Conservation (phyloP, 2,797 vertebrate genomes). For the Cyclopterus lumpus region DNA sequence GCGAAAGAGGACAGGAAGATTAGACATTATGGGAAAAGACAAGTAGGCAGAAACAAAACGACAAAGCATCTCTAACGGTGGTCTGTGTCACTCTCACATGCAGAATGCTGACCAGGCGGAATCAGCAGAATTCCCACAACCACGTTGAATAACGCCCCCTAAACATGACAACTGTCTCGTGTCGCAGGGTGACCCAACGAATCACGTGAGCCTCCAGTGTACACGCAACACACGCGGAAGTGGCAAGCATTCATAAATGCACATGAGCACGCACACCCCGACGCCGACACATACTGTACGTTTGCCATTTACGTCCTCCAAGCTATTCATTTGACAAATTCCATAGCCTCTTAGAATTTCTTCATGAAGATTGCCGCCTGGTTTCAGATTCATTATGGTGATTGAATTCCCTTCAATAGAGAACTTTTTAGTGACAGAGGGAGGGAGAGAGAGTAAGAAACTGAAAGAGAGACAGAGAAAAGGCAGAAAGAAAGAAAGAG, state of each 20-base stretch:
- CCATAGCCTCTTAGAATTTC: constrained; percentile 95
- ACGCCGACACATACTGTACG: constrained; percentile 26
- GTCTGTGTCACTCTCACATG: constrained; percentile 7
- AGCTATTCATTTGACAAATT: constrained; percentile 95
- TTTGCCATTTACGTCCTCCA: constrained; percentile 87
- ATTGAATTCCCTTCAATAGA: constrained; percentile 95
- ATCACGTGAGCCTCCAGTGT: constrained; percentile 50
- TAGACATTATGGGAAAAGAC: not conserved
- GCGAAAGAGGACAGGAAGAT: not conserved
- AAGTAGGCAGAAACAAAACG: not conserved
- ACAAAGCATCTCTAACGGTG: not conserved
- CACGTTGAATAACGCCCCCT: constrained; percentile 80
- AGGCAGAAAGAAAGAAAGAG: constrained; percentile 31
- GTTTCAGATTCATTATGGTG: constrained; percentile 94
- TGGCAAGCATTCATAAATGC: not conserved
- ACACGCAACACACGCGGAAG: constrained; percentile 9
- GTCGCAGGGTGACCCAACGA: constrained; percentile 70
- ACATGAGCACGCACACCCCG: constrained; percentile 1
- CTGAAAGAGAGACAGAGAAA: constrained; percentile 14
- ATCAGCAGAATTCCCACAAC: constrained; percentile 52
- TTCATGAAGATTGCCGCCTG: constrained; percentile 93
- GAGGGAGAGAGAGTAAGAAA: constrained; percentile 28
- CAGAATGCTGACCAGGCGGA: constrained; percentile 46
- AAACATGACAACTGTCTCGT: constrained; percentile 90
- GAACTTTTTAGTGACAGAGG: constrained; percentile 88